Conservation (phyloP, 2,888 invertebrate genomes). For the Heliconius ismenius region DNA sequence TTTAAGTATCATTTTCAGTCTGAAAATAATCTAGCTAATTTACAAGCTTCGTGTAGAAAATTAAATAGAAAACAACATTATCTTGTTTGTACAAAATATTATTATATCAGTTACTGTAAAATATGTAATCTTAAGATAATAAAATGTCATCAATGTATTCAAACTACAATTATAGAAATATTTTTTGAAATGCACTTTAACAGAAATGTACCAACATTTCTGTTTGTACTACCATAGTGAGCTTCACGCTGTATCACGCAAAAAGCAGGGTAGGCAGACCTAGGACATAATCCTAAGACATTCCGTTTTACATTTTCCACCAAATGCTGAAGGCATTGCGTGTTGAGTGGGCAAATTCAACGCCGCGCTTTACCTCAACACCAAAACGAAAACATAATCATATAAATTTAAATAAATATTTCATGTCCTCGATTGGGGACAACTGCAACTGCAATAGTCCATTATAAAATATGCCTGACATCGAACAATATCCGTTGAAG, state of each 20-base stretch:
- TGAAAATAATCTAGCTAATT: slow-evolving; percentile 41
- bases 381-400: no score
- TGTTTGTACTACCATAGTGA: slow-evolving; percentile 48
- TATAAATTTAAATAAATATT: no score
- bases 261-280: no score
- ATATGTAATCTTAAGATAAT: slow-evolving; percentile 4
- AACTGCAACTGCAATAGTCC: slow-evolving; percentile 41
- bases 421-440: no score
- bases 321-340: no score
- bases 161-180: background rate
- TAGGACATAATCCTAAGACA: no score
- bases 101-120: background rate
- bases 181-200: background rate
- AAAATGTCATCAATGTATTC: background rate
- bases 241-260: no score
- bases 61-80: background rate
- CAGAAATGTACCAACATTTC: background rate
- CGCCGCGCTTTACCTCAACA: no score
- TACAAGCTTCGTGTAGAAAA: slow-evolving; percentile 21
- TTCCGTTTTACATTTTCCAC: no score
- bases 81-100: background rate
- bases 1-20: slow-evolving; percentile 19
- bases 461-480: slow-evolving; percentile 40
- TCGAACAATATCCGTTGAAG: slow-evolving; percentile 37
- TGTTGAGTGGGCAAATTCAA: no score